Conservation (phyloP, 2,113 vertebrate genomes). For the Formicarius rufipectus region DNA sequence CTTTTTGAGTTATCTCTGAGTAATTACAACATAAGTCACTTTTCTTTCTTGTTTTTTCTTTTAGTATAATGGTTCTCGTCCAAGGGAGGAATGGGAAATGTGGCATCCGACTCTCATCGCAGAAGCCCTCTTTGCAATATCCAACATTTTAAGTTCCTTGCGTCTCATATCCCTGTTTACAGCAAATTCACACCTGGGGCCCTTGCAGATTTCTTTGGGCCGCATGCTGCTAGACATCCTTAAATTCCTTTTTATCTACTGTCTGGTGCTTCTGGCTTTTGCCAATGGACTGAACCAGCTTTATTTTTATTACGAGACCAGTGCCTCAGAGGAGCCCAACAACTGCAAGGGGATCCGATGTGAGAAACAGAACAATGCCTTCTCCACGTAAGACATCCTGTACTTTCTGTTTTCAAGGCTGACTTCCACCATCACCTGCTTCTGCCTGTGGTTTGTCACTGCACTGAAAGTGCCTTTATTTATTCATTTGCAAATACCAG, state of each 20-base stretch:
- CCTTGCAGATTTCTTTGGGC: slow-evolving; percentile 96
- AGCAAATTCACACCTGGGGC: slow-evolving; percentile 97
- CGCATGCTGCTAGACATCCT: slow-evolving; percentile 98
- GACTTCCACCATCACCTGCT: not conserved
- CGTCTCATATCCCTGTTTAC: slow-evolving; percentile 99
- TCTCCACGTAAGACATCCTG: slow-evolving; percentile 89
- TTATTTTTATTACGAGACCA: slow-evolving; percentile 97
- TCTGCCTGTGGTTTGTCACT: not conserved
- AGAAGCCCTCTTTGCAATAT: slow-evolving; percentile 97
- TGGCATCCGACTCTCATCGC: slow-evolving; percentile 97
- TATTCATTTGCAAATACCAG: not conserved
- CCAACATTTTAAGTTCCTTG: slow-evolving; percentile 97
- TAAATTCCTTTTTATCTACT: slow-evolving; percentile 99
- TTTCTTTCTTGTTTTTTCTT: slow-evolving; percentile 25
- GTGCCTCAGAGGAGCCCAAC: slow-evolving; percentile 92
- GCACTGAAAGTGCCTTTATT: not conserved
- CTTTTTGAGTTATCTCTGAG: not conserved
- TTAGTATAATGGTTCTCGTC: slow-evolving; percentile 94
- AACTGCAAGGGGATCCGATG: slow-evolving; percentile 97
- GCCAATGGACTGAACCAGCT: slow-evolving; percentile 96
- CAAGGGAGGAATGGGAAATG: slow-evolving; percentile 96
- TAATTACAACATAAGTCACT: not conserved
- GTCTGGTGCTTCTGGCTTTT: slow-evolving; percentile 95
- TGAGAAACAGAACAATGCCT: slow-evolving; percentile 97
- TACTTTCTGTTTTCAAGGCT: not conserved